Conservation (phyloP, 37 sponge, comb jelly and placozoan genomes). For the Lycopodina hypogea region DNA sequence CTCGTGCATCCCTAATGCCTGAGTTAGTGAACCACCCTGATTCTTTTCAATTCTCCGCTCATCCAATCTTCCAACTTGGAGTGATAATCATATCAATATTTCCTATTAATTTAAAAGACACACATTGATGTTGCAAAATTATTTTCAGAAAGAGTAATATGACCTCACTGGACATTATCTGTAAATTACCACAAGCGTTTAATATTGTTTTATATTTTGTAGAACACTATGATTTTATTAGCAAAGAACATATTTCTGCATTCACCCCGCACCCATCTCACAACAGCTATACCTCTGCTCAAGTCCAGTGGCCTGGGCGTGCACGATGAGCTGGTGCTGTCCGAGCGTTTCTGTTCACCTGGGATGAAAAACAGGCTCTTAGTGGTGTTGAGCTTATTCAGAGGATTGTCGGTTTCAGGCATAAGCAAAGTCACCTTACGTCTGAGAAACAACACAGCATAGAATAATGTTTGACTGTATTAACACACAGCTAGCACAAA, state of each 20-base stretch:
- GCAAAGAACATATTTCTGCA: constrained; percentile 2
- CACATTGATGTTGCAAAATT: too few relatives aligned
- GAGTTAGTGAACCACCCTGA: background rate
- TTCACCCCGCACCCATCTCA: background rate
- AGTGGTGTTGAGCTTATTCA: background rate
- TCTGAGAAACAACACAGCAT: constrained; percentile 8
- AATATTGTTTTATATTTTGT: background rate
- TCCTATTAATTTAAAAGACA: too few relatives aligned
- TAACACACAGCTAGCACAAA: constrained; percentile 40
- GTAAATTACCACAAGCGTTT: too few relatives aligned
- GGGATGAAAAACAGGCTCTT: too few relatives aligned
- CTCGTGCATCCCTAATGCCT: background rate
- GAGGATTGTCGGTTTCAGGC: background rate
- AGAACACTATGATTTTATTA: background rate
- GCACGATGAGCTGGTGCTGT: constrained; percentile 6
- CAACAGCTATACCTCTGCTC: constrained; percentile 2
- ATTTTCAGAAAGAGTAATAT: too few relatives aligned
- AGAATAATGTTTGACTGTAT: background rate
- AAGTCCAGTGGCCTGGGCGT: background rate
- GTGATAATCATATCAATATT: too few relatives aligned
- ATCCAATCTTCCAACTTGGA: constrained; percentile 69
- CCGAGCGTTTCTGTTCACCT: background rate
- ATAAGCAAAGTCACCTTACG: constrained; percentile 4
- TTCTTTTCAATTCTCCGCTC: background rate
- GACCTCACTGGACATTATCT: too few relatives aligned